Evolutionary conservation across 2,113 vertebrate species (phyloP).

Genomic region (Cynopterus brachyotis): DNA sequence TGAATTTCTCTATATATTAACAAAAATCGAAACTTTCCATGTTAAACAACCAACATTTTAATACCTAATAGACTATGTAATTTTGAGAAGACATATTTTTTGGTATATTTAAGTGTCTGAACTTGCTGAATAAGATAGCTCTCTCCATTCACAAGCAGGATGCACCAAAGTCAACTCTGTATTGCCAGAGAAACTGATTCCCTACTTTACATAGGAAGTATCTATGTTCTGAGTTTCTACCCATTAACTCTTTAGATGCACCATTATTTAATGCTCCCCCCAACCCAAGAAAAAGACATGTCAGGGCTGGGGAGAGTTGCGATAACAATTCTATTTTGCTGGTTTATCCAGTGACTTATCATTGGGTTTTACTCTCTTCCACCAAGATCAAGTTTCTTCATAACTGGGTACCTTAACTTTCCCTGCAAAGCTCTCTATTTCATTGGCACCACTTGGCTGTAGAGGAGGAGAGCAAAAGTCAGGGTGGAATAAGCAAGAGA

Average conservation of each 20-base stretch:
- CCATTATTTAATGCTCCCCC: neutral
- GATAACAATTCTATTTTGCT: neutral
- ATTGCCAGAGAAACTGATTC: neutral
- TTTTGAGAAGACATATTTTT: neutral
- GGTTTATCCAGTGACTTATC: neutral
- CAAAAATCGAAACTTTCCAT: neutral
- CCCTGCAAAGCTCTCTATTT: neutral
- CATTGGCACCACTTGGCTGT: neutral
- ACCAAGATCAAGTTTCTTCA: neutral
- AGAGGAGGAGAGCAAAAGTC: neutral
- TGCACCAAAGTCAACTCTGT: neutral
- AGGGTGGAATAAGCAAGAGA: neutral
- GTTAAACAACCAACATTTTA: neutral
- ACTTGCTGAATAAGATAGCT: conserved; percentile 1
- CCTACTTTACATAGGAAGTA: neutral
- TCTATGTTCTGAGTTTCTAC: neutral
- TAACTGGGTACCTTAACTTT: neutral
- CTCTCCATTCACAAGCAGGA: neutral
- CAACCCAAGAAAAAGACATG: neutral
- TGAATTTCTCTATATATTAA: conserved; percentile 25
- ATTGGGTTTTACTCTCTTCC: neutral
- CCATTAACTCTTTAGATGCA: neutral
- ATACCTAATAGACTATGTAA: neutral
- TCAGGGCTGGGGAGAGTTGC: neutral
- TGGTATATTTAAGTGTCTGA: neutral